phyloP scores from a whole-genome alignment of 2,888 invertebrate species.

The Masnerella sp. region DNA sequence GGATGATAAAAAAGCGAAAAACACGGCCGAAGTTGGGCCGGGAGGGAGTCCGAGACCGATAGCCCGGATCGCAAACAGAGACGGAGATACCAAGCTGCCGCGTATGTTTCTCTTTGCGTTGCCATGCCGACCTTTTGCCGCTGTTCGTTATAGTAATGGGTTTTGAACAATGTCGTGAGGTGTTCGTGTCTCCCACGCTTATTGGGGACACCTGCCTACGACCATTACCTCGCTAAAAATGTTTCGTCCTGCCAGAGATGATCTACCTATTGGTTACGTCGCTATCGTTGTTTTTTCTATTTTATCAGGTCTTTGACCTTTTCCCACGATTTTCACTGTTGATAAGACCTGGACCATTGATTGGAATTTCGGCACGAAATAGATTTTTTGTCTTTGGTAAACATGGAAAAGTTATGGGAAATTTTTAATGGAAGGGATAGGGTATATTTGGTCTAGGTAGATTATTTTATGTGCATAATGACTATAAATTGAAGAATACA shows the following conservation, averaged over 20 bases:
- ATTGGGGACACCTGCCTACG: conserved; percentile 72
- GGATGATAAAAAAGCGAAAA: conserved; percentile 58
- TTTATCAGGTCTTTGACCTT: conserved; percentile 10
- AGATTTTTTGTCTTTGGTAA: too few relatives aligned
- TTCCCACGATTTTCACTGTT: conserved; percentile 13
- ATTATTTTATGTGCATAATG: too few relatives aligned
- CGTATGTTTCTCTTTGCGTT: conserved; percentile 75
- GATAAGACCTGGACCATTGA: background rate
- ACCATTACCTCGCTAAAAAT: conserved; percentile 69
- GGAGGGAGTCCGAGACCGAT: conserved; percentile 39
- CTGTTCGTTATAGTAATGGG: conserved; percentile 71
- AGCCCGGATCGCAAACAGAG: conserved; percentile 32
- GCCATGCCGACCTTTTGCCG: conserved; percentile 68
- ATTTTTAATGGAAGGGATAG: too few relatives aligned
- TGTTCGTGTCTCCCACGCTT: conserved; percentile 74
- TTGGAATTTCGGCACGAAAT: too few relatives aligned
- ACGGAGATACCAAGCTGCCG: conserved; percentile 61
- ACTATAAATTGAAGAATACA: too few relatives aligned
- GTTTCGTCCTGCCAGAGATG: conserved; percentile 33
- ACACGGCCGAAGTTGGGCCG: conserved; percentile 29
- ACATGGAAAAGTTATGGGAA: too few relatives aligned
- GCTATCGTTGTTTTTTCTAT: background rate
- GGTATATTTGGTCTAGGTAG: too few relatives aligned
- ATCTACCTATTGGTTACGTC: conserved; percentile 9
- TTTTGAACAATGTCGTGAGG: conserved; percentile 68